Evolutionary conservation across 2,888 invertebrate species (phyloP).

Genomic region (Tachina lurida): DNA sequence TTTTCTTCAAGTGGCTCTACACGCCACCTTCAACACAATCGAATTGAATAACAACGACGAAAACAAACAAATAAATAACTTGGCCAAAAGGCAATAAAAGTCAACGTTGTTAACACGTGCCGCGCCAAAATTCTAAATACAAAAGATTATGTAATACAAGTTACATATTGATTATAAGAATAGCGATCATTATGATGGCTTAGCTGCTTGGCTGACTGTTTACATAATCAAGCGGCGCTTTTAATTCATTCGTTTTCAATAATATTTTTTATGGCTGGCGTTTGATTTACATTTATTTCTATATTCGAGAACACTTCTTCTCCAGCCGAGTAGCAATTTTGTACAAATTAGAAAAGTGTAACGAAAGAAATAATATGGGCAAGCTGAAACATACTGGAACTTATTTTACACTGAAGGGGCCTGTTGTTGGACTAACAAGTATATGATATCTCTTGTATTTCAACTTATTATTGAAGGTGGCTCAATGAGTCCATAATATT

Average conservation of each 20-base stretch:
- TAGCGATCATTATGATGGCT: background rate
- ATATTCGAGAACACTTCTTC: no score
- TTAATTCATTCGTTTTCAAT: background rate
- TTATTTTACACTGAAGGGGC: no score
- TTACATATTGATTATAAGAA: background rate
- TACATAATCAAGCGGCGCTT: background rate
- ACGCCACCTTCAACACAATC: background rate
- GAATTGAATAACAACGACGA: background rate
- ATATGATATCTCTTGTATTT: no score
- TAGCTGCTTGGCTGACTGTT: background rate
- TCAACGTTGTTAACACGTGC: slow-evolving; percentile 18
- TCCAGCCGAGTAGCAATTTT: no score
- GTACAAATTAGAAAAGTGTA: no score
- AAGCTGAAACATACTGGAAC: no score
- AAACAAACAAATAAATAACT: slow-evolving; percentile 2
- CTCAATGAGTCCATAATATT: no score
- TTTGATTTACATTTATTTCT: background rate
- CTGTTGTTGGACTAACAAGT: no score
- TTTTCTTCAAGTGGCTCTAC: background rate
- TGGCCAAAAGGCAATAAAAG: slow-evolving; percentile 45
- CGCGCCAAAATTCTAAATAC: background rate
- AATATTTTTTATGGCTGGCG: background rate
- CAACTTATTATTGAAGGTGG: no score
- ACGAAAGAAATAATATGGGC: no score
- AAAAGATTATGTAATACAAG: background rate